phyloP scores from a whole-genome alignment of 2,888 invertebrate genomes.

The Isotomurus palustris region DNA sequence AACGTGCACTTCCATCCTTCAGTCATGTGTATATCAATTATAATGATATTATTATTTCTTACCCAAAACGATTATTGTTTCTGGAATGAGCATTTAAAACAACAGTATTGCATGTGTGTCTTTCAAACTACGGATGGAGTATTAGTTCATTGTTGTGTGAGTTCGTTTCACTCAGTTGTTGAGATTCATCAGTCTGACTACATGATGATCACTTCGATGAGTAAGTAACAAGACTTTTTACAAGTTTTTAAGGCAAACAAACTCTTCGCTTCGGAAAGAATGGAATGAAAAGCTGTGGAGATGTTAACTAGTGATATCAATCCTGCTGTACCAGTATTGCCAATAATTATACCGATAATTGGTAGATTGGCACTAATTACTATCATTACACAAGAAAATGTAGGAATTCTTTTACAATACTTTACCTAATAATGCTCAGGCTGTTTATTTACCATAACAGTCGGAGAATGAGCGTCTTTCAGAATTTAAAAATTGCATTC shows the following conservation, averaged over 20 bases:
- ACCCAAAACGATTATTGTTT: conserved; percentile 7
- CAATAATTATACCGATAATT: conserved; percentile 21
- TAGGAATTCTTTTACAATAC: conserved; percentile 7
- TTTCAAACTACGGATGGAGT: too few species aligned
- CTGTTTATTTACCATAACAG: too few species aligned
- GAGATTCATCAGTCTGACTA: too few species aligned
- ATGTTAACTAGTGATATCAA: not conserved
- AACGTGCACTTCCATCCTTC: conserved; percentile 28
- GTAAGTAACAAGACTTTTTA: too few species aligned
- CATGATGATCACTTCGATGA: too few species aligned
- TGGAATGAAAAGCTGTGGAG: not conserved
- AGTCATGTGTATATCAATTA: conserved; percentile 38
- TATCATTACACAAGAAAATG: too few species aligned
- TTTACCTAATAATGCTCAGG: conserved; percentile 14
- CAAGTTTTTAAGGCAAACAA: too few species aligned
- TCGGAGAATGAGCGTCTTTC: too few species aligned
- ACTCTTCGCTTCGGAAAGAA: too few species aligned
- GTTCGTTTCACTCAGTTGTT: too few species aligned
- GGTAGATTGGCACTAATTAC: conserved; percentile 19
- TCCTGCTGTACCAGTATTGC: conserved; percentile 4
- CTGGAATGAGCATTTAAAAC: not conserved
- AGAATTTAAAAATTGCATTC: too few species aligned
- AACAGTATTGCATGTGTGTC: conserved; percentile 8
- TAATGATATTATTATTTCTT: conserved; percentile 7
- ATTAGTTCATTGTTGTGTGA: too few species aligned